phyloP scores from a whole-genome alignment of 2,797 vertebrate species.

The Podarcis lilfordi region DNA sequence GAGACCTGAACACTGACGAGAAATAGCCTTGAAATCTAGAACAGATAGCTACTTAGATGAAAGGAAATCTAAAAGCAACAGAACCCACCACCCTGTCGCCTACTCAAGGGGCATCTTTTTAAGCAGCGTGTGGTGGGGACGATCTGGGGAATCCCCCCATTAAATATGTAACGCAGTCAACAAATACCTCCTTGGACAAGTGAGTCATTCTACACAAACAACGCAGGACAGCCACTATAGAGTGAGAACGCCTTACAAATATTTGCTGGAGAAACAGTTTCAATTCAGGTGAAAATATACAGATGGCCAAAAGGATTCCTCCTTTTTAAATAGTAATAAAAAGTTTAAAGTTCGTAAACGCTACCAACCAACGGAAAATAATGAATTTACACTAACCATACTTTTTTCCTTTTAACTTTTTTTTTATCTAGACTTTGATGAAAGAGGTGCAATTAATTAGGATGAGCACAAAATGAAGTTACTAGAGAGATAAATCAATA shows the following conservation, averaged over 20 bases:
- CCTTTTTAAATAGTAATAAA: conserved; percentile 41
- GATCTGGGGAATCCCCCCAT: conserved; percentile 89
- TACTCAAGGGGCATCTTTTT: conserved; percentile 58
- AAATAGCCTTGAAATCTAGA: conserved; percentile 60
- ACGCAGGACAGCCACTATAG: conserved; percentile 75
- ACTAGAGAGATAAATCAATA: conserved; percentile 87
- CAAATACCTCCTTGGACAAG: conserved; percentile 88
- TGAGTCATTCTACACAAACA: conserved; percentile 84
- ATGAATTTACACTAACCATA: conserved; percentile 72
- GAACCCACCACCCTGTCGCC: conserved; percentile 43
- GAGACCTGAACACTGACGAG: conserved; percentile 46
- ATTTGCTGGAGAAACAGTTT: conserved; percentile 72
- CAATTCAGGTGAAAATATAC: conserved; percentile 80
- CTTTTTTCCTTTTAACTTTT: conserved; percentile 49
- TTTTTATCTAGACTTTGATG: conserved; percentile 78
- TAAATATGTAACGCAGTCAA: conserved; percentile 98
- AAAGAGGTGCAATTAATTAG: conserved; percentile 88
- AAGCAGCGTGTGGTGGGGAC: conserved; percentile 58
- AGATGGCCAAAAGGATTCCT: conserved; percentile 71
- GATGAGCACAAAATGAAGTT: conserved; percentile 90
- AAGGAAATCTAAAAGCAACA: conserved; percentile 63
- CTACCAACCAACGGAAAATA: conserved; percentile 70
- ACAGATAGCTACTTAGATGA: conserved; percentile 65
- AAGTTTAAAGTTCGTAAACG: conserved; percentile 70
- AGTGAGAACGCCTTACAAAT: conserved; percentile 76